phyloP scores from a whole-genome alignment of 2,888 invertebrate genomes.

The Himalopsyche japonica region DNA sequence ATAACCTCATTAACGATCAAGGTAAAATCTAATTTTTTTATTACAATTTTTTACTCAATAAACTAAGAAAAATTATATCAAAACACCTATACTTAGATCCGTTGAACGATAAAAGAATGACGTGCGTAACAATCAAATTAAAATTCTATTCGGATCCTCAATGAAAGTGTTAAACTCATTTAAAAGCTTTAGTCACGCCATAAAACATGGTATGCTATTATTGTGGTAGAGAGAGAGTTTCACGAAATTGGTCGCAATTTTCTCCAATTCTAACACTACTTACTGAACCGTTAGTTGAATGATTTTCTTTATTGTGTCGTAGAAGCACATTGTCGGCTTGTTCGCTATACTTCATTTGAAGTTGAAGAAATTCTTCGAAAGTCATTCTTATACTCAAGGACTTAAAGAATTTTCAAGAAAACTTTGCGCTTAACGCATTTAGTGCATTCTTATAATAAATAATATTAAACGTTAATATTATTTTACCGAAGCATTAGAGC shows the following conservation, averaged over 20 bases:
- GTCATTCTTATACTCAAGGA: not conserved
- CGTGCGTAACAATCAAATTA: not conserved
- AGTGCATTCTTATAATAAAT: no score
- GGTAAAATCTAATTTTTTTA: no score
- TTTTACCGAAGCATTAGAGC: no score
- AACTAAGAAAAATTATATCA: no score
- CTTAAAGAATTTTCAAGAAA: not conserved
- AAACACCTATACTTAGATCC: no score
- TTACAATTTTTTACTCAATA: no score
- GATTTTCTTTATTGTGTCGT: not conserved
- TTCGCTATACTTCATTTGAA: not conserved
- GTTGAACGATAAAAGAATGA: no score
- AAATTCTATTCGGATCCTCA: not conserved
- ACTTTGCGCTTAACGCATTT: no score
- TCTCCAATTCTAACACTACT: not conserved
- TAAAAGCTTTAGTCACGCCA: not conserved
- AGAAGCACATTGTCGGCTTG: not conserved
- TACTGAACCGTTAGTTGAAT: not conserved
- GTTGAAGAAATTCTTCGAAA: not conserved
- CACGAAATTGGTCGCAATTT: not conserved
- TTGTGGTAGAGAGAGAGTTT: not conserved
- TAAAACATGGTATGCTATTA: not conserved
- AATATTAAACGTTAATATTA: no score
- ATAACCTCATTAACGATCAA: no score
- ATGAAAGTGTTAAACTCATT: not conserved